Percentiles rank a stretch among this genome's conserved stretches.
These are phyloP conservation scores for Choristoneura fumiferana DNA, from an alignment of 1,140 invertebrate genomes.

Conservation along the genomic window DNA sequence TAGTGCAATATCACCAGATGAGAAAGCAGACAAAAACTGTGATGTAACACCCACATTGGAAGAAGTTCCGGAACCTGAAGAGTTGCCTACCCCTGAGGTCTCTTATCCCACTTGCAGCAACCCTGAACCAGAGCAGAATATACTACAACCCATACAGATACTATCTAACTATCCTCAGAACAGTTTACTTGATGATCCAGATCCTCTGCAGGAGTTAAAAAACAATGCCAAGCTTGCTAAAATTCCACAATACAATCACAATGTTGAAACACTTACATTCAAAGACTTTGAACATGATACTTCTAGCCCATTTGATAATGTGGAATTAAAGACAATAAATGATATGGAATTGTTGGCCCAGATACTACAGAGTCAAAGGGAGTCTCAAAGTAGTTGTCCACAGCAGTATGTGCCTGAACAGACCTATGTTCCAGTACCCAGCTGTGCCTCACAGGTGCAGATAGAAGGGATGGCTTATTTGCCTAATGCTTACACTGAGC, in stretches of 20 bases:
- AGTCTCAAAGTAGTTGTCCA: slow-evolving; percentile 45
- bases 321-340: slow-evolving; percentile 94
- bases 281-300: slow-evolving; percentile 93
- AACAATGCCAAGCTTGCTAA: slow-evolving; percentile 54
- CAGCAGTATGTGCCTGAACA: slow-evolving; percentile 46
- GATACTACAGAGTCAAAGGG: slow-evolving; percentile 73
- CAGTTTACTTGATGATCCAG: slow-evolving; percentile 70
- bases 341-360: slow-evolving; percentile 92
- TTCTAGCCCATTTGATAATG: slow-evolving; percentile 93
- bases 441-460: slow-evolving; percentile 62
- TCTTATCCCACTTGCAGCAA: slow-evolving; percentile 35
- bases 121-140: slow-evolving; percentile 52
- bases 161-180: slow-evolving; percentile 52
- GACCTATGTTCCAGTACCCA: slow-evolving; percentile 43
- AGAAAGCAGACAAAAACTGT: slow-evolving; percentile 60
- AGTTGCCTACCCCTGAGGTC: slow-evolving; percentile 30
- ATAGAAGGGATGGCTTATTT: slow-evolving; percentile 53
- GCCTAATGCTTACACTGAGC: slow-evolving; percentile 57
- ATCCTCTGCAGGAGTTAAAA: slow-evolving; percentile 65
- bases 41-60: slow-evolving; percentile 48
- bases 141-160: slow-evolving; percentile 66
- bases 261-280: slow-evolving; percentile 80
- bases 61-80: slow-evolving; percentile 40
- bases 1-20: slow-evolving; percentile 78
- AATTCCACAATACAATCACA: slow-evolving; percentile 54